Percentiles rank a stretch among this genome's conserved stretches.
These are phyloP conservation scores for Ciona savignyi DNA, from an alignment of 23 tunicate species.

Conservation along the genomic window DNA sequence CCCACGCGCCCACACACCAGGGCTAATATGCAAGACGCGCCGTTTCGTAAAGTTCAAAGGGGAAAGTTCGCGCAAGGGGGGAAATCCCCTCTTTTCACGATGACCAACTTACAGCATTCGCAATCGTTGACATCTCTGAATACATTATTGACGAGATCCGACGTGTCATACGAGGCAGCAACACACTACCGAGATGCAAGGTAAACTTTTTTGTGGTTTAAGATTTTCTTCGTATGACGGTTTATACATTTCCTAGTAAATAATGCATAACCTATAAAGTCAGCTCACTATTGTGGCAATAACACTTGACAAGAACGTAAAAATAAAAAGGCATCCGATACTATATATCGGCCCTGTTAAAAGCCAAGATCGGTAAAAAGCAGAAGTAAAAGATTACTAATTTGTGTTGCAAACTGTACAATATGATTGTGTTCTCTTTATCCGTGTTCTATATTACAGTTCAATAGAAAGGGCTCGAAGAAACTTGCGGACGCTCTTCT, in stretches of 20 bases:
- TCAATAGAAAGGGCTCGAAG: constrained; percentile 14
- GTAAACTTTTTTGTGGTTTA: neutral
- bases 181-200: constrained; percentile 4
- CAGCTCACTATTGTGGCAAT: too few species aligned
- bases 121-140: constrained; percentile 2
- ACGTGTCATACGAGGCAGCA: neutral
- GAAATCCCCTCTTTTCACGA: neutral
- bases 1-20: constrained; percentile 24
- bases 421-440: too few species aligned
- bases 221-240: too few species aligned
- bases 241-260: too few species aligned
- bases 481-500: constrained; percentile 51
- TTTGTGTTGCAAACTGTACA: too few species aligned
- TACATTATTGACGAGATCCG: constrained; percentile 8
- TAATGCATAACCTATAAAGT: too few species aligned
- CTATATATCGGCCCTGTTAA: too few species aligned
- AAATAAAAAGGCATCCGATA: too few species aligned
- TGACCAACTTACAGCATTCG: neutral
- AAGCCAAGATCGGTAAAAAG: too few species aligned
- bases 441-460: too few species aligned
- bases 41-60: neutral
- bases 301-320: too few species aligned
- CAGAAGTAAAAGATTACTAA: too few species aligned
- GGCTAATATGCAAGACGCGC: constrained; percentile 4
- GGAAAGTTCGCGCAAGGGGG: neutral